These are phyloP conservation scores for Hanleya hanleyi DNA, from an alignment of 2,888 invertebrate species.

Conservation along the genomic window DNA sequence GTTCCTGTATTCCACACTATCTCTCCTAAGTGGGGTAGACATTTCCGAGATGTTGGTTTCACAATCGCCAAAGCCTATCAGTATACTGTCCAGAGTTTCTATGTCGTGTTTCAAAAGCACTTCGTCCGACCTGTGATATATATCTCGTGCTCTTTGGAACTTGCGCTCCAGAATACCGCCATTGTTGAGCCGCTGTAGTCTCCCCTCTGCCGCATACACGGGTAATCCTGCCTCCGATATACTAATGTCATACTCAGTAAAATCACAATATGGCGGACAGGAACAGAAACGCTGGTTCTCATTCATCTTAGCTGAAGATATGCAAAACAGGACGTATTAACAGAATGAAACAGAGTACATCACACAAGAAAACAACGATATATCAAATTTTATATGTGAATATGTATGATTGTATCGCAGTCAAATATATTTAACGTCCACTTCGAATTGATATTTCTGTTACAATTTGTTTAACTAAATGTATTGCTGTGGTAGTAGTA, in stretches of 20 bases:
- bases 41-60: not conserved
- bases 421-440: too few relatives aligned
- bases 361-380: too few relatives aligned
- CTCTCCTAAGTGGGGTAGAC: not conserved
- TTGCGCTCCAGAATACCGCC: not conserved
- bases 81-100: not conserved
- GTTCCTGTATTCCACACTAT: not conserved
- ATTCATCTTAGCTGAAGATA: not conserved
- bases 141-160: slow-evolving; percentile 4
- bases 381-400: too few relatives aligned
- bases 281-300: not conserved
- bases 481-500: too few relatives aligned
- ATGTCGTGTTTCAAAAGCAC: not conserved
- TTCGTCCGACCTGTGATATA: slow-evolving; percentile 1
- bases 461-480: too few relatives aligned
- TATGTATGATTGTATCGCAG: too few relatives aligned
- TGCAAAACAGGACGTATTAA: too few relatives aligned
- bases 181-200: not conserved
- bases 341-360: too few relatives aligned
- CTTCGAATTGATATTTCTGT: too few relatives aligned
- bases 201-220: slow-evolving; percentile 4
- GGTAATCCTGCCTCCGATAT: slow-evolving; percentile 5
- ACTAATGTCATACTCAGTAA: not conserved
- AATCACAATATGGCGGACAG: slow-evolving; percentile 8
- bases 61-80: not conserved